Evolutionary conservation across 2,888 invertebrate species (phyloP).

Genomic region (Noctua pronuba): DNA sequence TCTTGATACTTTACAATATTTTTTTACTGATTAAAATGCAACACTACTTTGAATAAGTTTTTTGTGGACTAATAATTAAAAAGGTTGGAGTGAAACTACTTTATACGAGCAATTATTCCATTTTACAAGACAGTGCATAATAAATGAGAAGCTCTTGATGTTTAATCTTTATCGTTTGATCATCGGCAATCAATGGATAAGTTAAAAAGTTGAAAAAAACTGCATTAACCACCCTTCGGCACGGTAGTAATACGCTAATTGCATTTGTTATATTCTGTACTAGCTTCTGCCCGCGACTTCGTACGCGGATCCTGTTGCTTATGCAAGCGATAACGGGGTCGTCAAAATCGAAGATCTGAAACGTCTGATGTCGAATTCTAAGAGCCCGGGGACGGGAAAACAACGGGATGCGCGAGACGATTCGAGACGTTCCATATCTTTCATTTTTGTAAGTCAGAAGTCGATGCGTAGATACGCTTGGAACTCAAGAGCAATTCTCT

Average conservation of each 20-base stretch:
- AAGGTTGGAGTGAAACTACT: slow-evolving; percentile 24
- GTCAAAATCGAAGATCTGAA: no score
- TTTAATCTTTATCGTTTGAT: slow-evolving; percentile 78
- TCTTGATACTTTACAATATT: slow-evolving; percentile 80
- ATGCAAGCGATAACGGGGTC: no score
- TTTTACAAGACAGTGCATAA: slow-evolving; percentile 39
- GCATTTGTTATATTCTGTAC: slow-evolving; percentile 76
- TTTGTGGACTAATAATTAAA: slow-evolving; percentile 28
- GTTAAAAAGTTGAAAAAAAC: slow-evolving; percentile 69
- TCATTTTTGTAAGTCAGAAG: no score
- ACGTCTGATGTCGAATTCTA: no score
- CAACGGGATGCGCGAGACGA: no score
- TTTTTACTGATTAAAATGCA: slow-evolving; percentile 32
- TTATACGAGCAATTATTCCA: slow-evolving; percentile 37
- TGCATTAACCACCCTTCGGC: slow-evolving; percentile 67
- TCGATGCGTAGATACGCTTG: no score
- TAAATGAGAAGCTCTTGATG: slow-evolving; percentile 67
- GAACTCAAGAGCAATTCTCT: no score
- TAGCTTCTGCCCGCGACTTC: no score
- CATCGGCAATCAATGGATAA: slow-evolving; percentile 77
- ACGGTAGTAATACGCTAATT: slow-evolving; percentile 75
- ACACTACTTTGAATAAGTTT: slow-evolving; percentile 15
- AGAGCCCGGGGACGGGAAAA: no score
- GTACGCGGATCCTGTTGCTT: no score
- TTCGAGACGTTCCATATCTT: no score